Conservation (phyloP, 2,888 invertebrate species). For the Spatulosminthurus flaviceps region DNA sequence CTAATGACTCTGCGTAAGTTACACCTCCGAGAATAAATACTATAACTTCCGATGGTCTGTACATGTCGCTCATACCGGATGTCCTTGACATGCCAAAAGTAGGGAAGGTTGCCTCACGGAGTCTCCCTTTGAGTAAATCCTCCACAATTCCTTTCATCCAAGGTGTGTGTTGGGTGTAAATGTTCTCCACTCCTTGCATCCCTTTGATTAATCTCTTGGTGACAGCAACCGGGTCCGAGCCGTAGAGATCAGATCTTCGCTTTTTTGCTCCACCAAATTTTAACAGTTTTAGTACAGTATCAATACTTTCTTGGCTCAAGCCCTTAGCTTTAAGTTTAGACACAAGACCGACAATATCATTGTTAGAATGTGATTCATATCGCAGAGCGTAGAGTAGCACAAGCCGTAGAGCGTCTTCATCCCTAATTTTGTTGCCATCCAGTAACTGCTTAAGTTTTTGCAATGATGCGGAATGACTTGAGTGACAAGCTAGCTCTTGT, state of each 20-base stretch:
- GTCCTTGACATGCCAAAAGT: slow-evolving; percentile 71
- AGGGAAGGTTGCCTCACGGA: slow-evolving; percentile 87
- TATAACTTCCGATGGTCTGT: slow-evolving; percentile 89
- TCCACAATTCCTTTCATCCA: slow-evolving; percentile 88
- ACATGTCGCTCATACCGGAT: slow-evolving; percentile 65
- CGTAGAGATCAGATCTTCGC: slow-evolving; percentile 62
- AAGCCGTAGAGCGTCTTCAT: slow-evolving; percentile 84
- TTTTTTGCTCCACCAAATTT: slow-evolving; percentile 62
- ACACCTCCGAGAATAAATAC: slow-evolving; percentile 96
- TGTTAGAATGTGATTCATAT: slow-evolving; percentile 89
- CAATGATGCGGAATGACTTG: slow-evolving; percentile 70
- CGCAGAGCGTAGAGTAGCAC: slow-evolving; percentile 93
- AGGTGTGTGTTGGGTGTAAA: slow-evolving; percentile 98
- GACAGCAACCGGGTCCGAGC: slow-evolving; percentile 61
- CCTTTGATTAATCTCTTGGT: slow-evolving; percentile 69
- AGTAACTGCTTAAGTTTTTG: slow-evolving; percentile 84
- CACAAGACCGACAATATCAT: slow-evolving; percentile 80
- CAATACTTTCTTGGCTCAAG: slow-evolving; percentile 71
- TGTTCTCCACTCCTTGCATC: slow-evolving; percentile 96
- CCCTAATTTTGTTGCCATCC: slow-evolving; percentile 76
- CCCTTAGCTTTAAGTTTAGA: slow-evolving; percentile 78
- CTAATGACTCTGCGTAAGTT: slow-evolving; percentile 93
- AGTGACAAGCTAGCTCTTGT: slow-evolving; percentile 86
- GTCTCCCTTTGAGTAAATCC: slow-evolving; percentile 86
- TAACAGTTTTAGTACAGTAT: slow-evolving; percentile 55